Evolutionary conservation across 2,113 vertebrate genomes (phyloP).

Genomic region (Tetrao urogallus): DNA sequence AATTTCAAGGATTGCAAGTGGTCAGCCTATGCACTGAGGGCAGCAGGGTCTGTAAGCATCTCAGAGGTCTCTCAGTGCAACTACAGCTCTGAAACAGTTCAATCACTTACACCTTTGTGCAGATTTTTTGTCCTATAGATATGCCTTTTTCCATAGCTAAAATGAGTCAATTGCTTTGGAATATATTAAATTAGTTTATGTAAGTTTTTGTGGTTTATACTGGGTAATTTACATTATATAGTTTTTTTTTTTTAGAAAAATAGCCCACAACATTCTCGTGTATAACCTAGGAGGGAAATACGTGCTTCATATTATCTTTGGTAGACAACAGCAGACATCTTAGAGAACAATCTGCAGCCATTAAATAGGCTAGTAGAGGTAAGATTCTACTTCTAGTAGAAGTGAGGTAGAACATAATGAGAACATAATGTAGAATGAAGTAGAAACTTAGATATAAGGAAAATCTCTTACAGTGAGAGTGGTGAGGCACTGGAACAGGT

Average conservation of each 20-base stretch:
- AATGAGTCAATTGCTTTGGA: not conserved
- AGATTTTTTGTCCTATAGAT: not conserved
- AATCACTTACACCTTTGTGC: not conserved
- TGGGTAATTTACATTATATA: not conserved
- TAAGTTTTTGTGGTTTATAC: not conserved
- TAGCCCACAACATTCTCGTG: not conserved
- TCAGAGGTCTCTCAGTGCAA: not conserved
- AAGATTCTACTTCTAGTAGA: not conserved
- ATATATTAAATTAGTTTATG: not conserved
- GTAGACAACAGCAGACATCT: not conserved
- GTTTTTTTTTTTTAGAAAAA: not conserved
- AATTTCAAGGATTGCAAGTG: not conserved
- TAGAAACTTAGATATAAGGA: not conserved
- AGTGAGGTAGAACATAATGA: not conserved
- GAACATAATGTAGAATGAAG: not conserved
- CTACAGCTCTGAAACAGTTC: not conserved
- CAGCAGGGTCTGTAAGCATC: rapidly evolving
- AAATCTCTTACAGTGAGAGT: too few relatives aligned
- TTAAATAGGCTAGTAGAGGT: not conserved
- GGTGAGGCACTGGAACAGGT: too few relatives aligned
- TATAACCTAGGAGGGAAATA: not conserved
- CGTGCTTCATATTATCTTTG: not conserved
- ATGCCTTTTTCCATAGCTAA: not conserved
- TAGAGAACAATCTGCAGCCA: not conserved
- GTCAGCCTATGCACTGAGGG: not conserved